Evolutionary conservation across 2,113 vertebrate genomes (phyloP).

Genomic region (Planiliza haematocheilus): DNA sequence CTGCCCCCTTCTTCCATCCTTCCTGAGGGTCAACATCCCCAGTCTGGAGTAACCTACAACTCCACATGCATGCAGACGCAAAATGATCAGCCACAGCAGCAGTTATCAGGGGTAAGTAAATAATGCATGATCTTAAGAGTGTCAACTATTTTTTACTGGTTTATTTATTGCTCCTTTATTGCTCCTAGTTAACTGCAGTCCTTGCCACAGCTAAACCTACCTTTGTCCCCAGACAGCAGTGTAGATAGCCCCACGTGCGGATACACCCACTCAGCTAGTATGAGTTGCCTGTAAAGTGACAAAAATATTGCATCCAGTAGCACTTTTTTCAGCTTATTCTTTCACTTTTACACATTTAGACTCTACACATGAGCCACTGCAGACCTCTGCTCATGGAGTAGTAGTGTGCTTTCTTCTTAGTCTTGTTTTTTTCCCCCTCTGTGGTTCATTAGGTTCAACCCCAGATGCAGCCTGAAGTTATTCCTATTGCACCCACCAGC

Average conservation of each 20-base stretch:
- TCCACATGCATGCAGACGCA: conserved; percentile 60
- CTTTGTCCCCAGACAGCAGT: background rate
- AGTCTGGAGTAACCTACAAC: conserved; percentile 66
- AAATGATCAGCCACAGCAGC: conserved; percentile 69
- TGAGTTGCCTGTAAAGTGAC: too few species aligned
- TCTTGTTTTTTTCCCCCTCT: background rate
- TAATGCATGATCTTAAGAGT: background rate
- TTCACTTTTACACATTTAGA: too few species aligned
- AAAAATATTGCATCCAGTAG: too few species aligned
- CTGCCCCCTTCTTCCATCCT: conserved; percentile 51
- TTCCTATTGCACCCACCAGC: conserved; percentile 45
- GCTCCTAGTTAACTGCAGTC: background rate
- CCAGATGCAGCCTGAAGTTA: conserved; percentile 58
- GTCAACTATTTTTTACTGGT: background rate
- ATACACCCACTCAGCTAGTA: background rate
- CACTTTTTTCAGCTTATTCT: too few species aligned
- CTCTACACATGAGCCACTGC: too few species aligned
- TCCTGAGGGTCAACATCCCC: conserved; percentile 65
- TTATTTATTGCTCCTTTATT: background rate
- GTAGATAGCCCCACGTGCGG: background rate
- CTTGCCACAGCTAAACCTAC: background rate
- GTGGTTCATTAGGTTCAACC: conserved; percentile 50
- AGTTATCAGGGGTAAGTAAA: conserved; percentile 65
- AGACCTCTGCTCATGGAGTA: background rate
- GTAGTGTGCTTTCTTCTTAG: background rate